phyloP scores from a whole-genome alignment of 2,797 vertebrate species.

The Hipposideros larvatus region DNA sequence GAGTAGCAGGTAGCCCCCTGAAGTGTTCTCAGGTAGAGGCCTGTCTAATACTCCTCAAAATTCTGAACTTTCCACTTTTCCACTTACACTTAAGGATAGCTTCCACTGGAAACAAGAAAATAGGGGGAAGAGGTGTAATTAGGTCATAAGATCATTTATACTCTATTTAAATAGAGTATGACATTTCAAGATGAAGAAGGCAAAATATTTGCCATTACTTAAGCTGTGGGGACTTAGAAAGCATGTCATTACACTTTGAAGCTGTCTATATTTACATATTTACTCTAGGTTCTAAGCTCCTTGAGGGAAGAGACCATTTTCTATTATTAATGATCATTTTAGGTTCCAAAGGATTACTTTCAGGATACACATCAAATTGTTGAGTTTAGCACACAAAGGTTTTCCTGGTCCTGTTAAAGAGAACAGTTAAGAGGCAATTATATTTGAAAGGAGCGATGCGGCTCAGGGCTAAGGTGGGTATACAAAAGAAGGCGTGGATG shows the following conservation, averaged over 20 bases:
- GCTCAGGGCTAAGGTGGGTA: neutral
- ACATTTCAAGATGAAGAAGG: neutral
- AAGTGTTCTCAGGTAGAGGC: neutral
- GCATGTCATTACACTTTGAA: neutral
- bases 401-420: neutral
- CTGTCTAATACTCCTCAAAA: slow-evolving; percentile 17
- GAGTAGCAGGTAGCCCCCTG: neutral
- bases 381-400: neutral
- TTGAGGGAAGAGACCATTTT: neutral
- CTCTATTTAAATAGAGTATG: neutral
- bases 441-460: neutral
- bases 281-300: neutral
- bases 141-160: neutral
- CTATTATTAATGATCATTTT: neutral
- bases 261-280: neutral
- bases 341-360: neutral
- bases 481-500: neutral
- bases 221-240: neutral
- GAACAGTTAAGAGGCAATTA: neutral
- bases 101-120: neutral
- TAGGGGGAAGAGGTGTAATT: neutral
- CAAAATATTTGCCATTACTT: neutral
- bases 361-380: neutral
- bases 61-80: neutral
- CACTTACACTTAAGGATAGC: neutral